Conservation (phyloP, 1,140 invertebrate genomes). For the Cotesia typhae region DNA sequence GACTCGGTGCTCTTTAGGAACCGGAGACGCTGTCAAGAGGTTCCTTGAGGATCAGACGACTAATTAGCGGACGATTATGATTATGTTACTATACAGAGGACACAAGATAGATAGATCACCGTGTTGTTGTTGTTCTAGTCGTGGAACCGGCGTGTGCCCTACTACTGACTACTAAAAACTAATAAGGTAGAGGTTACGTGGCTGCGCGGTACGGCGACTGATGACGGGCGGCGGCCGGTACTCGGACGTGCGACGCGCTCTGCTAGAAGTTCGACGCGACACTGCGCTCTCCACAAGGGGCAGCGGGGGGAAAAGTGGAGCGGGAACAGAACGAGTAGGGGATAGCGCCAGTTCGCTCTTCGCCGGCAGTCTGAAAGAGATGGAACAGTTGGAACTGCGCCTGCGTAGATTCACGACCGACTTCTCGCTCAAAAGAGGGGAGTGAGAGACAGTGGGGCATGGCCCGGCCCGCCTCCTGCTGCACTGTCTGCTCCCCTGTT, state of each 20-base stretch:
- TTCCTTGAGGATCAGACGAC: no score
- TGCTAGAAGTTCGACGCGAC: conserved; percentile 77
- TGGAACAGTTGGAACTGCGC: background rate
- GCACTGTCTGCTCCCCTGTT: conserved; percentile 43
- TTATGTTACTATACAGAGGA: background rate
- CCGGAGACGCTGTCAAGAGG: no score
- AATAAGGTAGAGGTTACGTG: conserved; percentile 70
- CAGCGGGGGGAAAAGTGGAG: conserved; percentile 43
- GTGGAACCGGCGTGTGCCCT: conserved; percentile 45
- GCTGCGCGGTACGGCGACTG: conserved; percentile 69
- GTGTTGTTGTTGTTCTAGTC: conserved; percentile 5
- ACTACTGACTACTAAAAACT: conserved; percentile 71
- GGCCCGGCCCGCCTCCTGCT: conserved; percentile 49
- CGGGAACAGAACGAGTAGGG: conserved; percentile 18
- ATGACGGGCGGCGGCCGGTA: conserved; percentile 72
- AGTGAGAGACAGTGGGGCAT: conserved; percentile 21
- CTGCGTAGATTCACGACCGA: conserved; percentile 4
- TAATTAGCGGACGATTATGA: no score
- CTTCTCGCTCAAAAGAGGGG: conserved; percentile 1
- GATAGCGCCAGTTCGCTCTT: no score
- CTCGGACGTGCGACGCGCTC: conserved; percentile 69
- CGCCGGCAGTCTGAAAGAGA: background rate
- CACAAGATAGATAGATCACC: conserved; percentile 16
- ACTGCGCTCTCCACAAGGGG: conserved; percentile 68
- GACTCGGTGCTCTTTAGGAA: no score